Percentiles rank a stretch among this genome's conserved stretches.
These are phyloP conservation scores for Tachysurus fulvidraco DNA, from an alignment of 2,113 vertebrate genomes.

Conservation along the genomic window DNA sequence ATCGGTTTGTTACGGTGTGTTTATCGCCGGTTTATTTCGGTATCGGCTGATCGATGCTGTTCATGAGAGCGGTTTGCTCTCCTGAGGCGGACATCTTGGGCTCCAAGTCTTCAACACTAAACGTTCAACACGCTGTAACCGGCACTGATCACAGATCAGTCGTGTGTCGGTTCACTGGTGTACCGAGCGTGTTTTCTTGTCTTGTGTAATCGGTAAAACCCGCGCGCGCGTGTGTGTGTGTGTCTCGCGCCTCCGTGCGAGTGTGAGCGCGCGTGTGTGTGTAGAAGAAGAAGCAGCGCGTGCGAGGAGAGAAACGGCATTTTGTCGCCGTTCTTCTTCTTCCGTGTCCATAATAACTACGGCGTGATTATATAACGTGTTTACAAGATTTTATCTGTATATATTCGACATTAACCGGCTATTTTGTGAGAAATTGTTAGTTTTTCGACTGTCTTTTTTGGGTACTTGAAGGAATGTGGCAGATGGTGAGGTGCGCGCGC, in stretches of 20 bases:
- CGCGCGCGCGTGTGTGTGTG: background rate
- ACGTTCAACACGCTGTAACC: background rate
- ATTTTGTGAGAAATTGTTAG: background rate
- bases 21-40: slow-evolving; percentile 28
- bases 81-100: slow-evolving; percentile 67
- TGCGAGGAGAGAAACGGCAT: slow-evolving; percentile 57
- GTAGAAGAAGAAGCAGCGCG: slow-evolving; percentile 44
- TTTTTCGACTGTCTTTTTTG: slow-evolving; percentile 25
- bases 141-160: background rate
- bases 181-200: background rate
- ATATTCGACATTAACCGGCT: slow-evolving; percentile 6
- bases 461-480: slow-evolving; percentile 56
- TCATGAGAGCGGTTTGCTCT: slow-evolving; percentile 42
- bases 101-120: slow-evolving; percentile 32
- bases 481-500: slow-evolving; percentile 60
- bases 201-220: slow-evolving; percentile 11
- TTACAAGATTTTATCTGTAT: slow-evolving; percentile 19
- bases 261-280: slow-evolving; percentile 8
- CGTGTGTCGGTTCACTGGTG: background rate
- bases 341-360: slow-evolving; percentile 8
- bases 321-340: slow-evolving; percentile 50
- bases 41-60: slow-evolving; percentile 42
- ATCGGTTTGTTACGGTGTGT: background rate
- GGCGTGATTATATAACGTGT: slow-evolving; percentile 34
- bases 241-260: slow-evolving; percentile 31